These are phyloP conservation scores for Sebastes nivosus DNA, from an alignment of 2,797 vertebrate species.

Conservation along the genomic window DNA sequence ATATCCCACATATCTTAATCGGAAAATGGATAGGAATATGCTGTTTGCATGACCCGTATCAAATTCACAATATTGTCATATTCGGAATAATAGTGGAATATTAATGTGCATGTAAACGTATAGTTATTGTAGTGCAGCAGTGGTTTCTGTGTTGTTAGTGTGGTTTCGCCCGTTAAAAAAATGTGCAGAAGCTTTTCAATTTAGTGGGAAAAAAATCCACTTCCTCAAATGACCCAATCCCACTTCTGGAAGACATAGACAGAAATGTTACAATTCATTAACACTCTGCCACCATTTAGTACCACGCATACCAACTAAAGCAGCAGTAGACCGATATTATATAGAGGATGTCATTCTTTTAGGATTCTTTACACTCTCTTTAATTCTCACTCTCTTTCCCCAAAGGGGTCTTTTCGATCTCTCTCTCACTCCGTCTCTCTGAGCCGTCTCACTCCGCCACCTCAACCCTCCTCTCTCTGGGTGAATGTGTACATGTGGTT, in stretches of 20 bases:
- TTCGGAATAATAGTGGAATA: not conserved
- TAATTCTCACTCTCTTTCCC: conserved; percentile 9
- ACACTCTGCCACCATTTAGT: not conserved
- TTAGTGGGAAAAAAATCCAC: not conserved
- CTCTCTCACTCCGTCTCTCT: conserved; percentile 31
- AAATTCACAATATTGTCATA: not conserved
- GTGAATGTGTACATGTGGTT: conserved; percentile 75
- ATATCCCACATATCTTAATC: too few species aligned
- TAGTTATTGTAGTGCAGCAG: not conserved
- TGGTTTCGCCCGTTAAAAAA: not conserved
- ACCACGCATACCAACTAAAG: not conserved
- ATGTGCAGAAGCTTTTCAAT: not conserved
- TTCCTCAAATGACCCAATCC: not conserved
- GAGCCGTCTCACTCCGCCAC: conserved; percentile 37
- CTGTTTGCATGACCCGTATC: not conserved
- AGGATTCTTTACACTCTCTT: conserved; percentile 15
- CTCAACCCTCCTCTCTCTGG: conserved; percentile 70
- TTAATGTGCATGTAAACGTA: not conserved
- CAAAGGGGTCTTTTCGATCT: conserved; percentile 71
- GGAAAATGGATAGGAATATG: too few species aligned
- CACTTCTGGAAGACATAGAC: not conserved
- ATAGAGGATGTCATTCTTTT: conserved; percentile 5
- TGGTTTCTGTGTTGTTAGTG: not conserved
- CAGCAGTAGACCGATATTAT: not conserved
- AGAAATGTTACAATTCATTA: not conserved